Conservation (phyloP, 1,140 invertebrate species). For the Epicauta chinensis region DNA sequence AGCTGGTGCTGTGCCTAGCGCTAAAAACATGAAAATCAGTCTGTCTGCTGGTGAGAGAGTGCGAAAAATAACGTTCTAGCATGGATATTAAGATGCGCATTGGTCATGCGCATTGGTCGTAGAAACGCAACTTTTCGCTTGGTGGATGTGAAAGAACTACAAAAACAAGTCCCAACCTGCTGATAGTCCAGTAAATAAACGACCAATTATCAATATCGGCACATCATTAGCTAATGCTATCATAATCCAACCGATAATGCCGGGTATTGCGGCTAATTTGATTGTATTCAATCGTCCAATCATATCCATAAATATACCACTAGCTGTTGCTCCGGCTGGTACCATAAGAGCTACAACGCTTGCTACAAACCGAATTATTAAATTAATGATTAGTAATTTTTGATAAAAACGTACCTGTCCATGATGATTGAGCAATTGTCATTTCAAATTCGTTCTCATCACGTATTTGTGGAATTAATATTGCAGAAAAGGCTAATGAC, state of each 20-base stretch:
- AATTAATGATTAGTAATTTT: background rate
- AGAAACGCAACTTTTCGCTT: too few species aligned
- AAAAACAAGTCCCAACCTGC: conserved; percentile 35
- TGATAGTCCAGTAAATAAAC: conserved; percentile 57
- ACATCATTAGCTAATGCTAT: conserved; percentile 49
- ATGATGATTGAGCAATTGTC: conserved; percentile 44
- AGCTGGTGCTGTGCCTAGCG: conserved; percentile 50
- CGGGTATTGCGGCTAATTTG: conserved; percentile 54
- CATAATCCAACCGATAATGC: conserved; percentile 54
- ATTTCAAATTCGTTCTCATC: conserved; percentile 39
- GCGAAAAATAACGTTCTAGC: too few species aligned
- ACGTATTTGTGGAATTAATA: conserved; percentile 50
- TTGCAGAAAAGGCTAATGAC: conserved; percentile 51
- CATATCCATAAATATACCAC: conserved; percentile 55
- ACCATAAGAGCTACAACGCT: conserved; percentile 50
- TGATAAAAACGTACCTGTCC: conserved; percentile 43
- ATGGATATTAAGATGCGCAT: too few species aligned
- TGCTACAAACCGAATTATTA: conserved; percentile 40
- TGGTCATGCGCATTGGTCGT: too few species aligned
- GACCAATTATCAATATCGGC: conserved; percentile 50
- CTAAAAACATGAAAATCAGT: too few species aligned
- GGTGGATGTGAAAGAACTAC: too few species aligned
- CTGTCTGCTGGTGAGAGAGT: too few species aligned
- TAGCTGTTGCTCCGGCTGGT: conserved; percentile 48
- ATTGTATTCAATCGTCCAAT: conserved; percentile 58